Evolutionary conservation across 2,113 vertebrate species (phyloP), one percentile per base, ranked within the genome.

Genomic region (Halichoerus grypus): DNA sequence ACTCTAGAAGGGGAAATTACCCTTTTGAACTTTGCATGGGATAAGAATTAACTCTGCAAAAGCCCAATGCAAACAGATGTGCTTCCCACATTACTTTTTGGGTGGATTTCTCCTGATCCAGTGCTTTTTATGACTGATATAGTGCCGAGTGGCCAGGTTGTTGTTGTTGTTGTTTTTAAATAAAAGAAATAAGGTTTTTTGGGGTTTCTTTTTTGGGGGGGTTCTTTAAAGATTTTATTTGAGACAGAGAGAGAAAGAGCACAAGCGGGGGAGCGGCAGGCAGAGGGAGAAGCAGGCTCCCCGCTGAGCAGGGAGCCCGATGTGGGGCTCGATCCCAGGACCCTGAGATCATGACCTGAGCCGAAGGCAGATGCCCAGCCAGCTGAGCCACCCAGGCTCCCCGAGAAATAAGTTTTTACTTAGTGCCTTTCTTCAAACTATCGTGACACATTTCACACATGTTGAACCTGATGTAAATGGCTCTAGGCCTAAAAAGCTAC

Each of bases 51-150:
- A 76, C 42, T 91, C 39, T 12, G 21, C 36, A 7, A 51, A 57
- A 74, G 22, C 42, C 72, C 13, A 39, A 12, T 59, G 92, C 90
- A 92, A 74, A 63, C 16, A 77, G 16, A 42, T 33, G 3, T 36
- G 16, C 33, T 51, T 84, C 61, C 87, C 36, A 5, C 14, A 3
- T 57, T 71, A 4, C 7, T 95, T 82, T 97, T n/a, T 7, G 11
- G 8, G 65, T 93, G 91, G 51, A 51, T 92, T 42, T 95, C 63
- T 96, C 84, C 65, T 88, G 42, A 87, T 14, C 42, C 31, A 51
- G 0, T 61, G 53, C n/a, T 69, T 93, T 86, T 92, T 76, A 46
- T 88, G 81, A 85, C 51, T 76, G 65, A 76, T n/a, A 39, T 4
- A 0, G 26, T 69, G 4, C 65, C 87, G 76, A 76, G 59, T 80